phyloP scores from a whole-genome alignment of 1,140 invertebrate genomes.

The Calephelis virginiensis region DNA sequence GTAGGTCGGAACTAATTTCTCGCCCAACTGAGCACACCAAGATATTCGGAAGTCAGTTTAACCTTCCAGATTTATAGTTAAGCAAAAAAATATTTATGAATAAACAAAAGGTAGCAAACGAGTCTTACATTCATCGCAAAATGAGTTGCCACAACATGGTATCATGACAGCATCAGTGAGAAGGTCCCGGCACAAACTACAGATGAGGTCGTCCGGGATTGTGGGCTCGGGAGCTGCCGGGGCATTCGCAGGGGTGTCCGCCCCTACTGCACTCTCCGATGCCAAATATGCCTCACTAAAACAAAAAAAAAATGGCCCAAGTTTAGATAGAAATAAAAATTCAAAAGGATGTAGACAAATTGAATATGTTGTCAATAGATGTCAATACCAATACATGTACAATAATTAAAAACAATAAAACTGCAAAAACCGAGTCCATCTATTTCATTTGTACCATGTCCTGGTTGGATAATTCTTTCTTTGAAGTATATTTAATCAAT shows the following conservation, averaged over 20 bases:
- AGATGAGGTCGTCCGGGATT: slow-evolving; percentile 94
- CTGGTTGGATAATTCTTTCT: too few species aligned
- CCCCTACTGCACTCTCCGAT: slow-evolving; percentile 82
- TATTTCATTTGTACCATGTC: too few species aligned
- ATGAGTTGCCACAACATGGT: slow-evolving; percentile 97
- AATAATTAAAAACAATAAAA: too few species aligned
- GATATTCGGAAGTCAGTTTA: not conserved
- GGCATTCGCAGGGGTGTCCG: slow-evolving; percentile 54
- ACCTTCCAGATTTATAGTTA: not conserved
- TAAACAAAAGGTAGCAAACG: not conserved
- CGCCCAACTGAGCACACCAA: too few species aligned
- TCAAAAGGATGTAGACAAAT: too few species aligned
- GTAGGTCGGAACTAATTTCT: too few species aligned
- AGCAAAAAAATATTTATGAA: too few species aligned
- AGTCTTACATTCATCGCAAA: slow-evolving; percentile 97
- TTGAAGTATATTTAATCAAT: too few species aligned
- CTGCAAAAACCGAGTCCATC: too few species aligned
- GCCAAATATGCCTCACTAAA: slow-evolving; percentile 88
- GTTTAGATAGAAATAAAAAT: not conserved
- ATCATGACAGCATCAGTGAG: slow-evolving; percentile 97
- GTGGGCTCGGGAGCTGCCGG: slow-evolving; percentile 82
- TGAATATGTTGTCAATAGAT: too few species aligned
- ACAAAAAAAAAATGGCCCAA: slow-evolving; percentile 43
- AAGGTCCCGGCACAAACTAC: slow-evolving; percentile 95
- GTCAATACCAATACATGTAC: too few species aligned